Evolutionary conservation across 2,888 invertebrate species (phyloP).

Genomic region (Plusia festucae): DNA sequence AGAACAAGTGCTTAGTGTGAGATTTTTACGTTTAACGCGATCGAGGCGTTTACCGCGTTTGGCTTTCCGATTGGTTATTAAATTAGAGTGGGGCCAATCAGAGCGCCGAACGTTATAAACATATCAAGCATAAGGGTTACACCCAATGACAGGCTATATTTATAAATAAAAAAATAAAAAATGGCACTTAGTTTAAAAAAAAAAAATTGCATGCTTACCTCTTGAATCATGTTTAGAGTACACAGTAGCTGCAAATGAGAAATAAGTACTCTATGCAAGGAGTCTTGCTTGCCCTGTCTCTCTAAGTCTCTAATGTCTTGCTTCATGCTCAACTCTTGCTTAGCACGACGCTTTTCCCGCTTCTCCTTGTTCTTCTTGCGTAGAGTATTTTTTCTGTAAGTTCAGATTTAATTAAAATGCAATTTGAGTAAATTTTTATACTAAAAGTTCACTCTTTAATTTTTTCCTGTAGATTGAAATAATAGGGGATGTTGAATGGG

Average conservation of each 20-base stretch:
- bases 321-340: constrained; percentile 81
- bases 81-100: too few relatives aligned
- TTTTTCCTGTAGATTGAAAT: background rate
- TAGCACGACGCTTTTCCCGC: constrained; percentile 75
- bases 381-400: constrained; percentile 72
- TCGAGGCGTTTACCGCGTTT: too few relatives aligned
- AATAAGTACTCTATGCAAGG: constrained; percentile 89
- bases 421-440: constrained; percentile 18
- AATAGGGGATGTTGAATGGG: too few relatives aligned
- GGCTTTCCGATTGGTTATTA: too few relatives aligned
- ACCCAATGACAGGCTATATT: background rate
- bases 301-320: constrained; percentile 78
- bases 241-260: constrained; percentile 92
- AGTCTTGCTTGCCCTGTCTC: constrained; percentile 84
- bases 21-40: too few relatives aligned
- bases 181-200: background rate
- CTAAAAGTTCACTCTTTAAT: too few relatives aligned
- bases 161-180: too few relatives aligned
- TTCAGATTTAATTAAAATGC: too few relatives aligned
- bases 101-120: too few relatives aligned
- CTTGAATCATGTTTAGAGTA: constrained; percentile 87
- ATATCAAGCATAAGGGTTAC: too few relatives aligned
- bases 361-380: constrained; percentile 75
- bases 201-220: constrained; percentile 64
- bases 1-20: too few relatives aligned